Evolutionary conservation across 2,113 vertebrate genomes (phyloP), one percentile per base, ranked within the genome.

Genomic region (Ascaphus truei): DNA sequence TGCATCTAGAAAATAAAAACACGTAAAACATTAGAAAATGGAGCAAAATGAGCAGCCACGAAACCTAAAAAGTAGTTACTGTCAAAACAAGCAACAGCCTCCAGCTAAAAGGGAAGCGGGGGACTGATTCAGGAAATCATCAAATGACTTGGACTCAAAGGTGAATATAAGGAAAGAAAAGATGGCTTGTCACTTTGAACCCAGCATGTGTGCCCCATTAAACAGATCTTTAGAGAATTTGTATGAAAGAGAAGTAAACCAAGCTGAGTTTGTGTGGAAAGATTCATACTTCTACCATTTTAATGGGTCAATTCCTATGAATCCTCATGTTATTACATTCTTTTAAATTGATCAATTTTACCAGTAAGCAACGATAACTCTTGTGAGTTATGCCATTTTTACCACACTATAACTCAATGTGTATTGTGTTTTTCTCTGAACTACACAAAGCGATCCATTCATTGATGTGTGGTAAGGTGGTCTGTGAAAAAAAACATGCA

Each of bases 51-150:
- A n/a, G n/a, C n/a, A n/a, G n/a, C n/a, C n/a, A n/a, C n/a, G n/a
- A n/a, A n/a, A n/a, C n/a, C n/a, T n/a, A 27, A 59, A 25, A 39
- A 59, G 25, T 39, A 39, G 13, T 33, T 26, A 58, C 13, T 58
- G 34, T 59, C 29, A 59, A 59, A 41, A 29, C 45, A 64, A 64
- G 48, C 25, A 22, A 34, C 37, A 37, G 47, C 47, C 62, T 51
- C 45, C 22, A 64, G 62, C 62, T 34, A 12, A 64, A 64, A 26
- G 22, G 47, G 31, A 52, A 51, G 48, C 37, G 30, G 31, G 62
- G n/a, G 45, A 15, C 45, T 11, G 50, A 63, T 36, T 37, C 47
- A 52, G 61, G 61, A 63, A 63, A 63, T 63, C 18, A 34, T 36
- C 7, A 34, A 50, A 33, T 63, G 45, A 25, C 45, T 48, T 51